These are phyloP conservation scores for Astyanax mexicanus DNA, from an alignment of 2,797 vertebrate genomes.

Conservation along the genomic window DNA sequence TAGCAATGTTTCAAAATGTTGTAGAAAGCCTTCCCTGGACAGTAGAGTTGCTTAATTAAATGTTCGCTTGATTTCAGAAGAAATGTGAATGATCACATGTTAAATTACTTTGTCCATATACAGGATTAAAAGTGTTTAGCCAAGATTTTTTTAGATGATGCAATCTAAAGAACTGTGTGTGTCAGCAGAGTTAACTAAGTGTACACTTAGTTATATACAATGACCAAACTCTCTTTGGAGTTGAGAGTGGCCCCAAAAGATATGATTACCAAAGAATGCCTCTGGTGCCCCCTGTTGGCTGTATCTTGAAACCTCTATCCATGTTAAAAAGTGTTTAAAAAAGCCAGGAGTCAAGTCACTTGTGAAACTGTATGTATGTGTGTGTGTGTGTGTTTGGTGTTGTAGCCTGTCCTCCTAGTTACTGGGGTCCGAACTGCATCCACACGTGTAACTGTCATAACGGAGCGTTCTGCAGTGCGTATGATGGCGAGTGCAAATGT, in stretches of 20 bases:
- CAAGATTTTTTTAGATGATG: too few relatives aligned
- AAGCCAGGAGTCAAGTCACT: background rate
- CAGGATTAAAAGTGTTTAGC: too few relatives aligned
- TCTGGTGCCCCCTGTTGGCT: conserved; percentile 41
- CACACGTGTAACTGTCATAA: conserved; percentile 98
- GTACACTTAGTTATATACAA: background rate
- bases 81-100: too few relatives aligned
- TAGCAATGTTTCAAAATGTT: too few relatives aligned
- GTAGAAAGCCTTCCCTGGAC: too few relatives aligned
- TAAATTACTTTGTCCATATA: too few relatives aligned
- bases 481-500: conserved; percentile 93
- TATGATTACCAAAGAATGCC: background rate
- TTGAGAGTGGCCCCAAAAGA: background rate
- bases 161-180: too few relatives aligned
- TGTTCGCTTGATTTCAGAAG: too few relatives aligned
- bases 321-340: too few relatives aligned
- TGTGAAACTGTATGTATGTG: conserved; percentile 16
- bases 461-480: conserved; percentile 89
- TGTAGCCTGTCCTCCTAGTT: conserved; percentile 89
- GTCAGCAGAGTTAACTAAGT: background rate
- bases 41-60: too few relatives aligned
- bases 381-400: conserved; percentile 24
- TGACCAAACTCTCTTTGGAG: background rate
- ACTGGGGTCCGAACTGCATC: conserved; percentile 96
- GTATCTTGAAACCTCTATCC: background rate